Base-by-base conservation (phyloP, 2,797 vertebrate genomes). In the Lagodon rhomboides region DNA sequence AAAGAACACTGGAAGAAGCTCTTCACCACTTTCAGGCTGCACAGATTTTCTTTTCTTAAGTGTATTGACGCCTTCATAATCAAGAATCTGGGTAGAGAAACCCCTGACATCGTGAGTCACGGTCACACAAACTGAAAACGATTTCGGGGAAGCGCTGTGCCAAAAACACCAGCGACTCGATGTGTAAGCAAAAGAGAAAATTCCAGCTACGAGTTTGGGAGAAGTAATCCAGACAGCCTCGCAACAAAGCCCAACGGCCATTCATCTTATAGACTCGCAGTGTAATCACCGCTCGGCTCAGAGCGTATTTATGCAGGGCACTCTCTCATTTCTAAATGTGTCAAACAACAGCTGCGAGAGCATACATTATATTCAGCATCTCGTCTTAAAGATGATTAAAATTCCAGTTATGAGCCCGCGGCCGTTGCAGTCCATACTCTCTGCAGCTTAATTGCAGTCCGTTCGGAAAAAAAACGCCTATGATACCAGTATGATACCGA, bases 331-430 rank as follows among this genome's bases (percentile, higher is more conserved):
- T 41, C 59, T 68, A 3, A 44, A 49, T 3, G 22, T 60, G 30
- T 70, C 25, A 68, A 67, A 54, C 62, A 38, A 51, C 27, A 69
- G 49, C 34, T 77, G 54, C 30, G 54, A 54, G 62, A 41, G 23
- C 12, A 46, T 12, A 46, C 64, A 66, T 61, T 58, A 13, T 17
- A 47, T 34, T 41, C 11, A 41, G 59, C 16, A 60, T 60, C 7
- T 47, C 22, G 17, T 34, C 25, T 25, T 7, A 4, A 27, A 41
- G 17, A 69, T 49, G 43, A 65, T 41, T 44, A 64, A 56, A 59
- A 16, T 13, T 69, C 13, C 12, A 18, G 10, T 47, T 54, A 54
- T 73, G 55, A 64, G 15, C 27, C 12, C 20, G 9, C 9, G 7
- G 27, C 5, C 25, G 23, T 10, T 46, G 50, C 12, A 54, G 23